Conservation (phyloP, 2,797 vertebrate species). For the Pangasius krempfi region DNA sequence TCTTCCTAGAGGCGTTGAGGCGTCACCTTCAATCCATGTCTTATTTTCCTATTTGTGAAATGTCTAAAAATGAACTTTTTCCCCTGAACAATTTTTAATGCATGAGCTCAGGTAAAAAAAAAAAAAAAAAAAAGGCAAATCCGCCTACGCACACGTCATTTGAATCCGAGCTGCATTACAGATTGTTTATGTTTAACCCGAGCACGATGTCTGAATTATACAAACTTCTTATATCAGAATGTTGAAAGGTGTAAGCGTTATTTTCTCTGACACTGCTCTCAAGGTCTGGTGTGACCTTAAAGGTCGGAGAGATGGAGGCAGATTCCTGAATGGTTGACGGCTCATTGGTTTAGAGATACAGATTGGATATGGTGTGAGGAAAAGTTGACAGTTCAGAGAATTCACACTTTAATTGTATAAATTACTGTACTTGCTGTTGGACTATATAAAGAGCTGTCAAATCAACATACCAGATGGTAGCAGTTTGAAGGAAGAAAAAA, state of each 20-base stretch:
- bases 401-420: slow-evolving; percentile 48
- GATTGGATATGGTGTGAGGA: neutral
- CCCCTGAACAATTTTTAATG: neutral
- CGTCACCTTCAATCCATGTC: neutral
- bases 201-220: slow-evolving; percentile 11
- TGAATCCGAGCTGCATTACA: neutral
- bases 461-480: slow-evolving; percentile 17
- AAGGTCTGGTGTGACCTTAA: neutral
- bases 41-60: neutral
- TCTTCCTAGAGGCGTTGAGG: neutral
- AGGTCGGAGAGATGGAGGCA: neutral
- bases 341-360: neutral
- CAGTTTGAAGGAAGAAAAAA: slow-evolving; percentile 43
- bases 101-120: neutral
- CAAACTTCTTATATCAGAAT: slow-evolving; percentile 2
- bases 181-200: slow-evolving; percentile 3
- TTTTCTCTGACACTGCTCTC: neutral
- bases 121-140: neutral
- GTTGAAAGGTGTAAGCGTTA: neutral
- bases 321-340: neutral
- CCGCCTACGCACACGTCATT: neutral
- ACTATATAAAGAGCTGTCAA: slow-evolving; percentile 35
- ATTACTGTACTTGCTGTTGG: slow-evolving; percentile 41
- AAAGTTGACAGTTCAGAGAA: slow-evolving; percentile 40
- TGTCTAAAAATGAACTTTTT: neutral